phyloP scores from a whole-genome alignment of 2,113 vertebrate genomes.

The Notarius quadriscutis region DNA sequence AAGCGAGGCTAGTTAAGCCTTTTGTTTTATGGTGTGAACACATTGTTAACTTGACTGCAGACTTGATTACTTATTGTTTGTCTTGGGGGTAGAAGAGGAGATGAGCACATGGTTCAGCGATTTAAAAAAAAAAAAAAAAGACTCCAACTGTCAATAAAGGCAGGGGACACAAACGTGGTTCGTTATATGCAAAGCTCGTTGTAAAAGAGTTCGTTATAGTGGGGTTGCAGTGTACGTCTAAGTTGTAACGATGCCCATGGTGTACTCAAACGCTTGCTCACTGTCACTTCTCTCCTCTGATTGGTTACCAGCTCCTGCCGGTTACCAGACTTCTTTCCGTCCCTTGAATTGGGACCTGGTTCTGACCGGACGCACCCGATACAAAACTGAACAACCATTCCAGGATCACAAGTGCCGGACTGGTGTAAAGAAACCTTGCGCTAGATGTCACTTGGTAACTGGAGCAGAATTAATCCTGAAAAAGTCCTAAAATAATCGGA shows the following conservation, averaged over 20 bases:
- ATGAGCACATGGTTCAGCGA: no score
- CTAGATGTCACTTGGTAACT: neutral
- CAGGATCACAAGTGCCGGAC: neutral
- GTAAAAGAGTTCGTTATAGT: no score
- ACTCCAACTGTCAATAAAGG: no score
- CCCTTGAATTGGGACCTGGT: neutral
- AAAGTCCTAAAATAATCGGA: neutral
- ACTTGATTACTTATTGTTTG: no score
- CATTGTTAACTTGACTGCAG: no score
- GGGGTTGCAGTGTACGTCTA: neutral
- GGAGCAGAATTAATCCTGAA: neutral
- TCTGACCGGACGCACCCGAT: neutral
- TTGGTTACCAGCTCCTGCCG: neutral
- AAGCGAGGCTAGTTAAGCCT: no score
- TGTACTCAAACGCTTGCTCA: neutral
- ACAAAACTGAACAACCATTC: neutral
- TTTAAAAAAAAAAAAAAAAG: no score
- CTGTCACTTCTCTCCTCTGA: neutral
- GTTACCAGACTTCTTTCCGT: neutral
- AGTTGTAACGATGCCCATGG: neutral
- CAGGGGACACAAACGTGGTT: no score
- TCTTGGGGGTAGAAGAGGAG: no score
- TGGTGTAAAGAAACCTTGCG: neutral
- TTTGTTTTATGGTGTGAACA: no score
- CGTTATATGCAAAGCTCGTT: no score